Base-by-base conservation (phyloP, 2,888 invertebrate genomes). In the Lasioglossum zephyrum region DNA sequence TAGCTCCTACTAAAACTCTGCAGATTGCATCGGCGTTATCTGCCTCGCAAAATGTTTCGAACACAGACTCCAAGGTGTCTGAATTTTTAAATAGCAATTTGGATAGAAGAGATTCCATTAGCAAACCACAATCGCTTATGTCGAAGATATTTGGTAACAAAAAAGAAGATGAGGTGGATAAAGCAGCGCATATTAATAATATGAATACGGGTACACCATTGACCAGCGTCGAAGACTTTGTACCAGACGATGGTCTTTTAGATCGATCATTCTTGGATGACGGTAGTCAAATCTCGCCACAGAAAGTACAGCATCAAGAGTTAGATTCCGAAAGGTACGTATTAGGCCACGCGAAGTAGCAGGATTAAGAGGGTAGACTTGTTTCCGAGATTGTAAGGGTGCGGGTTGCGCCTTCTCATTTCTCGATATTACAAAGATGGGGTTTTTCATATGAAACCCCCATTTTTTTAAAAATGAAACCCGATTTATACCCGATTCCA, bases 181-280 rank as follows among this genome's bases (percentile, higher is more conserved):
- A 88, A 78, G 69, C 88, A 47, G 47, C 81, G 2, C 91, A 89
- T 82, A 74, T 88, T n/a, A 84, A 86, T 73, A 89, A 87, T 69
- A 69, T 78, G 1, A 89, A 79, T 79, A 85, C 89, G 8, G 92
- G 81, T 73, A 49, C 81, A 26, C 92, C 94, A 6, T 93, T 96
- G 16, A 94, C 95, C 4, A 96, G 96, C 88, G 97, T 97, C 13
- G 97, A 97, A 90, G 97, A 97, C 92, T 97, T 97, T 96, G 95
- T 97, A 93, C 96, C 97, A 85, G 96, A 98, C 95, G 95, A 96
- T 92, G 97, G 97, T n/a, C 96, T 97, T 72, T 94, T 97, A 60
- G 97, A 97, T 92, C 96, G 97, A 93, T 97, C 97, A 80, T 98
- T 98, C 93, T 95, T 98, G 66, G 98, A 98, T 87, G 98, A 98